Evolutionary conservation across 2,797 vertebrate genomes (phyloP).

Genomic region (Jordanella pulchra): DNA sequence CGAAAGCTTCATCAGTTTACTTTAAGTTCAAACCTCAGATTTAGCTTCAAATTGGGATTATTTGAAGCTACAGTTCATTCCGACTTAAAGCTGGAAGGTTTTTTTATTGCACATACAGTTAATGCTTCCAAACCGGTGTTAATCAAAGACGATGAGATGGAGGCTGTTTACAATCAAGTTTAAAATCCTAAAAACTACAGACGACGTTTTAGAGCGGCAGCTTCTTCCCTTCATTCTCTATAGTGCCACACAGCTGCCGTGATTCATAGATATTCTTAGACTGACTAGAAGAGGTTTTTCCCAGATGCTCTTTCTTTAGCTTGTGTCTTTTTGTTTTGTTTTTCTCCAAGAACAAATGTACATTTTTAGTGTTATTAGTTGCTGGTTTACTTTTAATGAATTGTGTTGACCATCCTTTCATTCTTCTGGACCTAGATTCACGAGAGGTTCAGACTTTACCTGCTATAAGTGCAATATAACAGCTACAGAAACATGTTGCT

Average conservation of each 20-base stretch:
- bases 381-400: slow-evolving; percentile 31
- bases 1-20: slow-evolving; percentile 4
- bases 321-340: not conserved
- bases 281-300: slow-evolving; percentile 17
- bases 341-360: slow-evolving; percentile 32
- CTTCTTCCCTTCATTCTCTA: not conserved
- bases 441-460: slow-evolving; percentile 38
- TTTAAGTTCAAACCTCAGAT: slow-evolving; percentile 5
- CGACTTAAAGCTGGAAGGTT: slow-evolving; percentile 28
- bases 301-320: slow-evolving; percentile 20
- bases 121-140: slow-evolving; percentile 51
- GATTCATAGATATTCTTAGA: slow-evolving; percentile 38
- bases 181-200: slow-evolving; percentile 20
- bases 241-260: slow-evolving; percentile 8
- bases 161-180: slow-evolving; percentile 58
- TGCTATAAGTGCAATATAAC: slow-evolving; percentile 76
- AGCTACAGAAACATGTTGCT: slow-evolving; percentile 28
- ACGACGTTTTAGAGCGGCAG: slow-evolving; percentile 2
- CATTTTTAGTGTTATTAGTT: slow-evolving; percentile 37
- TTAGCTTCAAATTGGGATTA: slow-evolving; percentile 1
- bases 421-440: slow-evolving; percentile 6
- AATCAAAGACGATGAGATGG: slow-evolving; percentile 39
- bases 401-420: slow-evolving; percentile 45
- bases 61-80: slow-evolving; percentile 12
- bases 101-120: slow-evolving; percentile 28